Base-by-base conservation (phyloP, 2,113 vertebrate genomes). In the Myiozetetes cayanensis region DNA sequence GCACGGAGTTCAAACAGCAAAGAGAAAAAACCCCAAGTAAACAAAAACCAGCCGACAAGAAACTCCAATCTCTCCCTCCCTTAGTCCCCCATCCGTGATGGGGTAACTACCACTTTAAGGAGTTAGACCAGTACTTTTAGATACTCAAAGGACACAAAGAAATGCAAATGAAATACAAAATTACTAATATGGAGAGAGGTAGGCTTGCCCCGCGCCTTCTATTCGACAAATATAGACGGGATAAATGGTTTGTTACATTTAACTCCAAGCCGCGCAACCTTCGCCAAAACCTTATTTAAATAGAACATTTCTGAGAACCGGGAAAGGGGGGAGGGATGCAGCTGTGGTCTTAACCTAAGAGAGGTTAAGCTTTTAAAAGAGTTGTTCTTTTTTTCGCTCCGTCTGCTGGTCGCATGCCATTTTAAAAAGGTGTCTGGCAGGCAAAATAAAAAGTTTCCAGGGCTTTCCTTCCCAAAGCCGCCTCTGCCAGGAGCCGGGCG, bases 381-480 rank as follows among this genome's bases (percentile, higher is more conserved):
- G 66, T 84, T 91, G 59, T 55, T 87, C 37, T 72, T 82, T 93
- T 93, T 75, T 66, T 62, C 80, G 47, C 24, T 74, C 96, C 37
- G 85, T 91, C 94, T 96, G 78, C 95, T 97, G 95, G 95, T 94
- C 59, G 47, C 81, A 25, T 93, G 90, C 95, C 96, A 92, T 94
- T 87, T 92, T 77, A 30, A 73, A 67, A 81, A 85, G 85, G 92
- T 87, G 89, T 81, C 84, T 96, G 95, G 94, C 94, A 89, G 92
- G 89, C 65, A 49, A 94, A 96, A 93, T 59, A 61, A 76, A 94
- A 96, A 97, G 95, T 95, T 95, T 94, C 96, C 95, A 96, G 93
- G 89, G 65, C 90, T 92, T 95, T 92, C 94, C 85, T 93, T 82
- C 87, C 72, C 79, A 8, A 28, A 88, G 63, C 75, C 59, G 83